A percentile compares a stretch with the other conserved stretches of the same genome.
These are phyloP conservation scores for Ariopsis seemanni DNA, from an alignment of 2,113 vertebrate genomes.

Conservation along the genomic window DNA sequence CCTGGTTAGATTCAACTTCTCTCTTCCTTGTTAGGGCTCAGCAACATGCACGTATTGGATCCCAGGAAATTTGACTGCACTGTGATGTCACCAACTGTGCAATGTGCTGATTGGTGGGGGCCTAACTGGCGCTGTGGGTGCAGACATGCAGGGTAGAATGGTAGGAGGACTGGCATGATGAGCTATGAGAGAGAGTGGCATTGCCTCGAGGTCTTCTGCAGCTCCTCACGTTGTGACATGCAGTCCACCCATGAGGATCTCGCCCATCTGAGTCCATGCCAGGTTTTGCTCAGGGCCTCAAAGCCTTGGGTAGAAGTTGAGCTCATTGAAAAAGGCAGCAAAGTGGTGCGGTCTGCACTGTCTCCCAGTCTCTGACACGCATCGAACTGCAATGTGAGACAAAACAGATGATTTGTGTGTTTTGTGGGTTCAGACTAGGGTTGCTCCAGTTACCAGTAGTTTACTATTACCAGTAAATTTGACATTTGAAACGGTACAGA, in stretches of 20 bases:
- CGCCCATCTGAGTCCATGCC: constrained; percentile 1
- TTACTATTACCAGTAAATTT: too few relatives aligned
- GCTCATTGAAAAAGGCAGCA: constrained; percentile 24
- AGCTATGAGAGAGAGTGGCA: constrained; percentile 62
- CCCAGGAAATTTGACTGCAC: constrained; percentile 70
- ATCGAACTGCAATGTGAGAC: constrained; percentile 8
- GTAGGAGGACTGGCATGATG: constrained; percentile 67
- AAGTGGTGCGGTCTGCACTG: constrained; percentile 15
- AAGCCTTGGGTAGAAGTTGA: constrained; percentile 36
- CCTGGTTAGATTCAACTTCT: constrained; percentile 42
- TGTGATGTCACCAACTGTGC: constrained; percentile 66
- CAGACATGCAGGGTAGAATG: constrained; percentile 58
- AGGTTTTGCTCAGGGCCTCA: constrained; percentile 11
- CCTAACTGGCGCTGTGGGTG: constrained; percentile 44
- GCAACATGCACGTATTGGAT: constrained; percentile 72
- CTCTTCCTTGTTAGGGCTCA: constrained; percentile 58
- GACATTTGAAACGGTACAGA: too few relatives aligned
- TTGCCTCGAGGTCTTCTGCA: constrained; percentile 60
- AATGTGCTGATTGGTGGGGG: constrained; percentile 62
- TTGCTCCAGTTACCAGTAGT: too few relatives aligned
- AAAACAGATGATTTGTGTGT: constrained; percentile 16
- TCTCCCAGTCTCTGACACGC: constrained; percentile 10
- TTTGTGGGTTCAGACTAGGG: neutral
- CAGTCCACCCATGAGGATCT: neutral
- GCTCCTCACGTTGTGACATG: constrained; percentile 1